Base-by-base conservation (phyloP, 2,113 vertebrate genomes). In the Pomatorhinus ruficollis region DNA sequence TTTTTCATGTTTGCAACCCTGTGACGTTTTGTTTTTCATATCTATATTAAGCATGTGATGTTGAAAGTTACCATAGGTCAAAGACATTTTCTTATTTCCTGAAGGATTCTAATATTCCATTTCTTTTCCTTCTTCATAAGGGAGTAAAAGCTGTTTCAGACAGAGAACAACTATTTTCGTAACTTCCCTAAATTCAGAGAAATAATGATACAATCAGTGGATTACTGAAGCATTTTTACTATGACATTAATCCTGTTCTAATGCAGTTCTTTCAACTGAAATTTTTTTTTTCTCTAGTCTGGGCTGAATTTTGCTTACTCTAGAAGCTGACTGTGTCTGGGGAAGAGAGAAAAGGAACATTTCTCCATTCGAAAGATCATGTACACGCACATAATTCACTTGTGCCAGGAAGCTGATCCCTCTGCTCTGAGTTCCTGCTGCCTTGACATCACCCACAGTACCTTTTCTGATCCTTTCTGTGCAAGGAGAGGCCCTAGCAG, bases 1-100 rank as follows among this genome's bases (percentile, higher is more conserved):
- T 97, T 93, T 90, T 94, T 90, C 8, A 44, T 50, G 31, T 87
- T 95, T 94, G 82, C 47, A 96, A 56, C 14, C 52, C 31, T 5
- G 0, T 77, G 68, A 68, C 4, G 17, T 83, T 93, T 87, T 94
- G 61, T 16, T 94, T 91, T 95, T 88, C 40, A 22, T 81, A 87
- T 72, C 70, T 96, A 23, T 71, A 57, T 94, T 90, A 86, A 87
- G 56, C n/a, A 56, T 64, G 56, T 71, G 69, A 15, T 24, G 18
- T 42, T 94, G 72, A 66, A 94, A 89, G 69, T 88, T 88, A 78
- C 47, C 33, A 57, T 16, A 60, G 53, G 68, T 87, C 83, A 91
- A 37, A 76, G 40, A 40, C 13, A 93, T 86, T 68, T 79, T 19
- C 18, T 78, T 71, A 28, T 89, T 93, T 95, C 68, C 37, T 90